These are phyloP conservation scores for Volucella inflata DNA, from an alignment of 2,888 invertebrate species.

Conservation along the genomic window DNA sequence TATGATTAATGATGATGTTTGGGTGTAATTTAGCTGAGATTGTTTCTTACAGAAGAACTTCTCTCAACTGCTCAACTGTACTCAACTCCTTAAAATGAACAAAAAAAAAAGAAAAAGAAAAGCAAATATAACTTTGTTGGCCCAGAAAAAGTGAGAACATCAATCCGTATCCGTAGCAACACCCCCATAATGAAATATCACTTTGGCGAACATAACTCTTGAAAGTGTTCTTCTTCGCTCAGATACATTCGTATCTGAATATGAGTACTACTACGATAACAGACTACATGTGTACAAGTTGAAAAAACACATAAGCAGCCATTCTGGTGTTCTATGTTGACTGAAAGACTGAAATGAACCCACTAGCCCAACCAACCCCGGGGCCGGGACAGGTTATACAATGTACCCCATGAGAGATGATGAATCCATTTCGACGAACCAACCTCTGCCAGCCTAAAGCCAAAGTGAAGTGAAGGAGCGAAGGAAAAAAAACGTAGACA, in stretches of 20 bases:
- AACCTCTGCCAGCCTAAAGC: slow-evolving; percentile 69
- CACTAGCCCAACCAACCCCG: slow-evolving; percentile 65
- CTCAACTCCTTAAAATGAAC: not conserved
- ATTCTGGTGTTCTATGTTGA: slow-evolving; percentile 52
- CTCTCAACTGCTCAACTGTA: not conserved
- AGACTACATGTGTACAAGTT: too few species aligned
- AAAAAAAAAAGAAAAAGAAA: slow-evolving; percentile 13
- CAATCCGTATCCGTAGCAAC: slow-evolving; percentile 38
- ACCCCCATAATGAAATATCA: slow-evolving; percentile 75
- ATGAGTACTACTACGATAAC: slow-evolving; percentile 3
- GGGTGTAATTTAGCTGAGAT: slow-evolving; percentile 67
- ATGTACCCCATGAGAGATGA: slow-evolving; percentile 68
- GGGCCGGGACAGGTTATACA: slow-evolving; percentile 63
- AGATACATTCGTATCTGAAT: slow-evolving; percentile 34
- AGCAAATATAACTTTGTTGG: slow-evolving; percentile 43
- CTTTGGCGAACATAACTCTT: slow-evolving; percentile 71
- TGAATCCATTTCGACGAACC: slow-evolving; percentile 72
- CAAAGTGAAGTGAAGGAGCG: slow-evolving; percentile 24
- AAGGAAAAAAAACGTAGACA: slow-evolving; percentile 43
- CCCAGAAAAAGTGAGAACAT: slow-evolving; percentile 39
- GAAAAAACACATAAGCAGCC: slow-evolving; percentile 42
- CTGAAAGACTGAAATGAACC: slow-evolving; percentile 64
- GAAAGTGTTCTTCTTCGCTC: slow-evolving; percentile 37
- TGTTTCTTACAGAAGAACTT: slow-evolving; percentile 48
- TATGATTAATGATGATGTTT: slow-evolving; percentile 74